Conservation (phyloP, 2,113 vertebrate genomes). For the Charina bottae region DNA sequence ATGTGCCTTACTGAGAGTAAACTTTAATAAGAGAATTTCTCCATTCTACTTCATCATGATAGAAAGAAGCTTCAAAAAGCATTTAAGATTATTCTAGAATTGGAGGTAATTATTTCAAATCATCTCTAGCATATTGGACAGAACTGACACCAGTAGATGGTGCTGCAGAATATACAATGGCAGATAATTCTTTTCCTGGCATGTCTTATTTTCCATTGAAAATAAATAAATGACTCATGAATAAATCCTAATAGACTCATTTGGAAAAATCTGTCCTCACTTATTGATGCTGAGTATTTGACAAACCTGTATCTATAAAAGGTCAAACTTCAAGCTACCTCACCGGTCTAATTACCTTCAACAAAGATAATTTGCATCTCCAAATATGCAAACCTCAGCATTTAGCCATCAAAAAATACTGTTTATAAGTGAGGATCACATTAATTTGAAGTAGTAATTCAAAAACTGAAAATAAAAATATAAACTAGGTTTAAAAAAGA, state of each 20-base stretch:
- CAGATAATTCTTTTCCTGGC: not conserved
- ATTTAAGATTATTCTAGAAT: not conserved
- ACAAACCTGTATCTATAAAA: constrained; percentile 4
- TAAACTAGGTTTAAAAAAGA: not conserved
- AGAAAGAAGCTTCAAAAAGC: not conserved
- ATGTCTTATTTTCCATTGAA: not conserved
- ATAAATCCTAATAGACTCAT: not conserved
- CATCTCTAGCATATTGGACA: not conserved
- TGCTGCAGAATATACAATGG: not conserved
- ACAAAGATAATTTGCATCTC: constrained; percentile 6
- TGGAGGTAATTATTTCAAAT: not conserved
- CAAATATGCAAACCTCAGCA: constrained; percentile 2
- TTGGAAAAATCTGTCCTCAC: not conserved
- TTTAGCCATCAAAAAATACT: not conserved
- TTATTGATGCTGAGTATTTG: not conserved
- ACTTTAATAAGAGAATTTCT: not conserved
- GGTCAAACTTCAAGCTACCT: not conserved
- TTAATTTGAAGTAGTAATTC: not conserved
- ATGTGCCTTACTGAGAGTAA: not conserved
- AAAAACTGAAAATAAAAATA: not conserved
- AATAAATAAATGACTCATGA: not conserved
- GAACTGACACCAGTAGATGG: constrained; percentile 2
- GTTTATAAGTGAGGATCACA: too few species aligned
- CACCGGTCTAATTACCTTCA: not conserved
- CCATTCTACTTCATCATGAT: not conserved